Evolutionary conservation across 2,113 vertebrate genomes (phyloP).

Genomic region (Aythya baeri): DNA sequence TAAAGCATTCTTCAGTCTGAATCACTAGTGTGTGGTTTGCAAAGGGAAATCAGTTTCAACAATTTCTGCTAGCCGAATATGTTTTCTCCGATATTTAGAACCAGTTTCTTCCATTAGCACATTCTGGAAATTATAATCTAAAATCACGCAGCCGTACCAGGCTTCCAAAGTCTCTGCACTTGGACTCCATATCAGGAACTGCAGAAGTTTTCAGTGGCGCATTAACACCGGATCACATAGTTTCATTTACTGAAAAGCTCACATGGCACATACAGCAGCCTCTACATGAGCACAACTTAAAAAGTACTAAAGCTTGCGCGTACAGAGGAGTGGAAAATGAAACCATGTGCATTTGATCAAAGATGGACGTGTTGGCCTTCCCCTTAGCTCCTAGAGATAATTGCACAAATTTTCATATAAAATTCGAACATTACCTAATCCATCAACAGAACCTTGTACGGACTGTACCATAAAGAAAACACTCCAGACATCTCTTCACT

Average conservation of each 20-base stretch:
- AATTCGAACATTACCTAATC: slow-evolving; percentile 11
- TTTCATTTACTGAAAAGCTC: background rate
- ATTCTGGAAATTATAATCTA: slow-evolving; percentile 20
- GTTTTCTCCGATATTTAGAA: background rate
- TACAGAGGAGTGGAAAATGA: background rate
- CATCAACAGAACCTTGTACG: background rate
- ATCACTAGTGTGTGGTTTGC: slow-evolving; percentile 36
- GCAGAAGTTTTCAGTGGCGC: background rate
- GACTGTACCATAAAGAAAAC: background rate
- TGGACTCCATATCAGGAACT: background rate
- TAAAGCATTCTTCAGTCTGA: slow-evolving; percentile 46
- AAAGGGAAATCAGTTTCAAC: slow-evolving; percentile 16
- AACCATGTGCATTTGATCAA: slow-evolving; percentile 37
- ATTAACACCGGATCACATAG: background rate
- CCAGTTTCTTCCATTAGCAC: background rate
- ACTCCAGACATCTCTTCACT: background rate
- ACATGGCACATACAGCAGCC: background rate
- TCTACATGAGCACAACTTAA: background rate
- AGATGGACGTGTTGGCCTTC: background rate
- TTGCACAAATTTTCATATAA: slow-evolving; percentile 31
- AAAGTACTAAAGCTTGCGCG: background rate
- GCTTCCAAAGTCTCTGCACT: background rate
- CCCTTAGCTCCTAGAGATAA: slow-evolving; percentile 23
- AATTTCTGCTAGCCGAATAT: slow-evolving; percentile 15
- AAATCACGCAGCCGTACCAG: background rate